These are phyloP conservation scores for Suillia variegata DNA, from an alignment of 2,888 invertebrate genomes.

Conservation along the genomic window DNA sequence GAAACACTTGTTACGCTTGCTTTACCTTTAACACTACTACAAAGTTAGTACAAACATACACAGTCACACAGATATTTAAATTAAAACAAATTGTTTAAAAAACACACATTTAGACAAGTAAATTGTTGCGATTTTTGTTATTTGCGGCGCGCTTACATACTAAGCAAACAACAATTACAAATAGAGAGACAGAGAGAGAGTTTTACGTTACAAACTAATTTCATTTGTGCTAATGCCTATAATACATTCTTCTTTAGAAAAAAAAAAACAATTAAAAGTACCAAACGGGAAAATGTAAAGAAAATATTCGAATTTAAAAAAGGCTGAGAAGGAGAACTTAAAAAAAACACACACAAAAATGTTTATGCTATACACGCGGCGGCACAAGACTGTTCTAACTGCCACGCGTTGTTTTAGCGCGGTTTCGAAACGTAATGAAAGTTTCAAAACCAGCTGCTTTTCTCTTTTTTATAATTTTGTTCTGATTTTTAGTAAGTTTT, in stretches of 20 bases:
- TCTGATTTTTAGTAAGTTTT: no score
- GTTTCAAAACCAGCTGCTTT: no score
- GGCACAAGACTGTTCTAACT: no score
- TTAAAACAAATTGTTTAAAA: background rate
- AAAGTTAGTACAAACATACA: background rate
- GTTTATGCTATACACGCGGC: no score
- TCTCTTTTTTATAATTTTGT: no score
- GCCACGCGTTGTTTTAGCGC: no score
- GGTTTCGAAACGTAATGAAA: no score
- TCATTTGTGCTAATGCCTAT: conserved; percentile 17
- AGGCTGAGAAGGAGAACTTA: no score
- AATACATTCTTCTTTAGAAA: background rate
- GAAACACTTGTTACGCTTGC: background rate
- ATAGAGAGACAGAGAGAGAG: background rate
- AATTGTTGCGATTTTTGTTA: background rate
- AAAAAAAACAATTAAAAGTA: no score
- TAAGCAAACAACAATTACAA: background rate
- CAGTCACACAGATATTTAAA: background rate
- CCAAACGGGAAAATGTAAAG: no score
- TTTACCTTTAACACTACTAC: background rate
- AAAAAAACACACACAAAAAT: no score
- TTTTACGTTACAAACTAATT: conserved; percentile 6
- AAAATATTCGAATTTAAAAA: no score
- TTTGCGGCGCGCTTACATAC: background rate
- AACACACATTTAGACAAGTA: background rate